These are phyloP conservation scores for Cryptocephalus moraei DNA, from an alignment of 2,888 invertebrate genomes.

Conservation along the genomic window DNA sequence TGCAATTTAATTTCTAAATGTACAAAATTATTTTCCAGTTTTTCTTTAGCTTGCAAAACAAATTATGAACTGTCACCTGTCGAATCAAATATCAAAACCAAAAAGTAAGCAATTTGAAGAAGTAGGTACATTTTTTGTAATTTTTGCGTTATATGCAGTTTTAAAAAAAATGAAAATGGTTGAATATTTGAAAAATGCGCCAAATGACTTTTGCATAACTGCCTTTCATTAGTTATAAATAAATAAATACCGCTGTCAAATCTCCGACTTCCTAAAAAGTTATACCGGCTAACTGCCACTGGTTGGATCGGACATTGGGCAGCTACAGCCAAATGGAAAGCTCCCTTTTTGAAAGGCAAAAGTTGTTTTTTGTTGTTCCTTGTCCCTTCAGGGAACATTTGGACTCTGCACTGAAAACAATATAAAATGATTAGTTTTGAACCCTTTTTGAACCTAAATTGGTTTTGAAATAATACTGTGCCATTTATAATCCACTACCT, in stretches of 20 bases:
- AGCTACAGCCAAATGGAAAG: slow-evolving; percentile 84
- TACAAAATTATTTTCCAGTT: no score
- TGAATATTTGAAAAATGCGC: no score
- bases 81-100: no score
- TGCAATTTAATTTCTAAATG: no score
- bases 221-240: slow-evolving; percentile 1
- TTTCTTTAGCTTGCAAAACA: no score
- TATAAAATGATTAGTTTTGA: background rate
- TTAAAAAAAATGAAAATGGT: no score
- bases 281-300: slow-evolving; percentile 77
- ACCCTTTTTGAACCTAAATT: background rate
- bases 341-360: slow-evolving; percentile 90
- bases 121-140: no score
- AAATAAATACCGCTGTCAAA: slow-evolving; percentile 52
- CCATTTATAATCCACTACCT: slow-evolving; percentile 35
- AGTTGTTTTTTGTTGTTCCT: slow-evolving; percentile 65
- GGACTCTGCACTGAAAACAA: slow-evolving; percentile 55
- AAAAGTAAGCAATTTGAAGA: no score
- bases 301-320: slow-evolving; percentile 81
- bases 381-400: slow-evolving; percentile 92
- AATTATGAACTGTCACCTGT: no score
- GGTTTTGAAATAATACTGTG: background rate
- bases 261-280: slow-evolving; percentile 47
- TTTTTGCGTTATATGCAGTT: no score
- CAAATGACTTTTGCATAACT: background rate